A percentile compares a stretch with the other conserved stretches of the same genome.
Evolutionary conservation across 2,888 invertebrate genomes (phyloP).

Genomic region (Anorthoa munda): DNA sequence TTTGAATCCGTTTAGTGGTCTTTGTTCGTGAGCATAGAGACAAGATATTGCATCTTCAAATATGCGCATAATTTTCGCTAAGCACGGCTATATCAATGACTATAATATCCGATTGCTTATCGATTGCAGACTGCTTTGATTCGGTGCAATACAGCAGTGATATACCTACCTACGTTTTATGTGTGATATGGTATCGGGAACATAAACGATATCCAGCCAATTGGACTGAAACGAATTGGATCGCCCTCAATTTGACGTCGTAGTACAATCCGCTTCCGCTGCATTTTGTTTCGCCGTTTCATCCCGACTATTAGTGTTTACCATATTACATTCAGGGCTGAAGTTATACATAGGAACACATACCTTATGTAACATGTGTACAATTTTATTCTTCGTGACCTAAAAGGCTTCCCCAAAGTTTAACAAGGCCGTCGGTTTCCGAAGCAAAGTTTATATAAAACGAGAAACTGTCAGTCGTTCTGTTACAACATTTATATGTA

Average conservation of each 20-base stretch:
- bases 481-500: slow-evolving; percentile 72
- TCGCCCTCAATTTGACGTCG: slow-evolving; percentile 88
- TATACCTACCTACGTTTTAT: slow-evolving; percentile 75
- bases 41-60: slow-evolving; percentile 28
- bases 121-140: slow-evolving; percentile 80
- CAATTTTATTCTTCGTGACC: slow-evolving; percentile 78
- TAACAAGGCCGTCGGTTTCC: slow-evolving; percentile 78
- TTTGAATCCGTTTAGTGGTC: slow-evolving; percentile 15
- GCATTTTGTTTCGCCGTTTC: slow-evolving; percentile 85
- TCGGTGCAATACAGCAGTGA: slow-evolving; percentile 76
- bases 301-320: slow-evolving; percentile 74
- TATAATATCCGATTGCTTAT: slow-evolving; percentile 76
- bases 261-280: slow-evolving; percentile 84
- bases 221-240: slow-evolving; percentile 90
- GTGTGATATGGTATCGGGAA: slow-evolving; percentile 83
- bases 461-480: slow-evolving; percentile 77
- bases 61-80: slow-evolving; percentile 32
- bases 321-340: slow-evolving; percentile 66
- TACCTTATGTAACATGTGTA: slow-evolving; percentile 56
- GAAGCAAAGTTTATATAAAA: slow-evolving; percentile 80
- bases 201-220: slow-evolving; percentile 89
- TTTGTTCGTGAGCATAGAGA: slow-evolving; percentile 25
- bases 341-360: slow-evolving; percentile 41
- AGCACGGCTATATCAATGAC: slow-evolving; percentile 44
- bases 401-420: slow-evolving; percentile 80